Percentiles rank a stretch among this genome's conserved stretches.
These are phyloP conservation scores for Strix occidentalis DNA, from an alignment of 2,797 vertebrate species.

Conservation along the genomic window DNA sequence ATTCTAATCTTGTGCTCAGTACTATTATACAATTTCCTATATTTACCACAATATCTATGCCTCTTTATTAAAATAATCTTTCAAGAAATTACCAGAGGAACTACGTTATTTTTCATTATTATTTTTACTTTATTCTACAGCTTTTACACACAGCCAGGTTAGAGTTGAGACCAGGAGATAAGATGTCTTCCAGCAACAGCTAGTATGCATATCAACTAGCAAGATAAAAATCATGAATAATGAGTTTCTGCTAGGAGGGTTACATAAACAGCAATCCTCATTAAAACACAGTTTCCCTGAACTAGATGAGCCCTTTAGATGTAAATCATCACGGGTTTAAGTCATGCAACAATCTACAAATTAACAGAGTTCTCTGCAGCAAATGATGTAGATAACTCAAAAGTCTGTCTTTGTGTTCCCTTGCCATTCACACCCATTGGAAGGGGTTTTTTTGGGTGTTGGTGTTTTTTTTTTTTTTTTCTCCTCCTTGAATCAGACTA, in stretches of 20 bases:
- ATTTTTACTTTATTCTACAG: not conserved
- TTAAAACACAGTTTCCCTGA: slow-evolving; percentile 8
- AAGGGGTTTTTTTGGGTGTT: not conserved
- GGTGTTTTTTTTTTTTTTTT: accelerated
- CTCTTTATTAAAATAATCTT: not conserved
- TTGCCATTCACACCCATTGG: not conserved
- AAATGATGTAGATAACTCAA: not conserved
- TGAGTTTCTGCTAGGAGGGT: slow-evolving; percentile 32
- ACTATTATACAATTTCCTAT: not conserved
- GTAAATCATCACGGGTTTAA: not conserved
- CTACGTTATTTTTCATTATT: not conserved
- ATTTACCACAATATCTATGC: not conserved
- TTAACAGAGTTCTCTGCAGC: not conserved
- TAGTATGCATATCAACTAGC: not conserved
- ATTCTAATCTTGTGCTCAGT: not conserved
- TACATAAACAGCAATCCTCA: slow-evolving; percentile 27
- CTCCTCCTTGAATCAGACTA: not conserved
- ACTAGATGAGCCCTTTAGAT: not conserved
- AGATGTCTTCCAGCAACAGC: slow-evolving; percentile 7
- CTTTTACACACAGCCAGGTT: not conserved
- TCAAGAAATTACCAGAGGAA: not conserved
- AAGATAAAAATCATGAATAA: slow-evolving; percentile 56
- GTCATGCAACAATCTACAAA: not conserved
- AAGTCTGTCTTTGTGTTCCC: not conserved
- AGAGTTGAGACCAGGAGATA: not conserved